Conservation (phyloP, 2,113 vertebrate genomes). For the Pachypanchax playfairii region DNA sequence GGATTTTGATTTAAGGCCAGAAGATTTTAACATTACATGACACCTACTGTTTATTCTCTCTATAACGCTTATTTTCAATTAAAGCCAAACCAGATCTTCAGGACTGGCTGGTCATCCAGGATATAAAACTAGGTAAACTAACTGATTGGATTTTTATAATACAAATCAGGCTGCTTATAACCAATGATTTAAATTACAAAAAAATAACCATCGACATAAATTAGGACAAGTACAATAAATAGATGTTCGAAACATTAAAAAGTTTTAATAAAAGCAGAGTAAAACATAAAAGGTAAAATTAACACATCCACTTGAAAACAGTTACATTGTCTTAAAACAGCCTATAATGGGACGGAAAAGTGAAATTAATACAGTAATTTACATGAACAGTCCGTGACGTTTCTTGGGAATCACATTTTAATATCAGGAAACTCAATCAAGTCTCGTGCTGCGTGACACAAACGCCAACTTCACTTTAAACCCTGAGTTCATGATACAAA, state of each 20-base stretch:
- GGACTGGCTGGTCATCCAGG: no score
- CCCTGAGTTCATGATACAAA: constrained; percentile 77
- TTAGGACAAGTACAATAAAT: constrained; percentile 47
- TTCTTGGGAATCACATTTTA: constrained; percentile 40
- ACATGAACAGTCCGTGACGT: constrained; percentile 47
- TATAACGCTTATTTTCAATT: no score
- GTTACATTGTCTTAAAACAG: no score
- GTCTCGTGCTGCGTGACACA: constrained; percentile 59
- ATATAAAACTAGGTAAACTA: no score
- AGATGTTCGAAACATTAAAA: constrained; percentile 77
- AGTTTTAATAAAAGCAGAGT: constrained; percentile 74
- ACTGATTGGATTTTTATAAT: no score
- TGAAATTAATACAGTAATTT: constrained; percentile 10
- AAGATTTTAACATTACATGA: no score
- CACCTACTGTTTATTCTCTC: no score
- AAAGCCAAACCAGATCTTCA: no score
- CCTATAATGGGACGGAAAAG: constrained; percentile 57
- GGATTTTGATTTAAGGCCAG: no score
- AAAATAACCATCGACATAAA: background rate
- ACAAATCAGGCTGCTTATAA: no score
- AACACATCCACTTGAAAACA: constrained; percentile 58
- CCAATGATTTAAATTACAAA: no score
- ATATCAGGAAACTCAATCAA: constrained; percentile 63
- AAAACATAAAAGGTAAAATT: constrained; percentile 67
- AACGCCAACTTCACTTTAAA: constrained; percentile 63